A percentile compares a stretch with the other conserved stretches of the same genome.
phyloP scores from a whole-genome alignment of 92 coral and sea anemone species.

The Bergia puertoricense region DNA sequence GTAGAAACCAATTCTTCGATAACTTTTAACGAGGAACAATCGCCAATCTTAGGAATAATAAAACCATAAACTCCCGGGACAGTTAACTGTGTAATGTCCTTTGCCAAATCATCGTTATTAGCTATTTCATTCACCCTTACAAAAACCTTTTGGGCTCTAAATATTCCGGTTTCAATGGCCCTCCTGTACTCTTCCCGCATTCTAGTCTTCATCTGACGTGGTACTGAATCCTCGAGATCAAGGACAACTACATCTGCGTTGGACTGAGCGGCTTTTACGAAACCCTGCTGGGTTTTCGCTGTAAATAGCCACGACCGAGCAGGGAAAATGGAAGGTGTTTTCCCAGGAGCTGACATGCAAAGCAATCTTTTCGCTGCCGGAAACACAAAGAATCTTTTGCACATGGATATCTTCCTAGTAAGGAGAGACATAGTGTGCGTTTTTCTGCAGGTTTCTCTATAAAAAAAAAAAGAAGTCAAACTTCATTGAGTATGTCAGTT shows the following conservation, averaged over 20 bases:
- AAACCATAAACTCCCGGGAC: constrained; percentile 30
- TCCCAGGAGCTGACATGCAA: neutral
- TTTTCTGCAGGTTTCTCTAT: neutral
- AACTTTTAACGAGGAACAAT: neutral
- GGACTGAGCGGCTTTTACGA: constrained; percentile 40
- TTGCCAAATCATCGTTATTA: constrained; percentile 12
- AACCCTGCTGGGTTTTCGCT: constrained; percentile 26
- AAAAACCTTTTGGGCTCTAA: constrained; percentile 21
- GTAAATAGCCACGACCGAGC: constrained; percentile 49
- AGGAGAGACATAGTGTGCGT: neutral
- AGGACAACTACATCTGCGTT: constrained; percentile 46
- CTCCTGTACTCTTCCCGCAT: constrained; percentile 17
- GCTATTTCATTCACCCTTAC: constrained; percentile 37
- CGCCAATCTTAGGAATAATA: constrained; percentile 21
- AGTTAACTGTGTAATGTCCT: constrained; percentile 17
- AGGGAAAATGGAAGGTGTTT: neutral
- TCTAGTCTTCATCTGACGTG: constrained; percentile 17
- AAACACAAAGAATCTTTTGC: neutral
- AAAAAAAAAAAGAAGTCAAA: too few relatives aligned
- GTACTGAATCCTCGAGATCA: constrained; percentile 45
- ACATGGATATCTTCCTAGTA: neutral
- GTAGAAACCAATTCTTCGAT: constrained; percentile 25
- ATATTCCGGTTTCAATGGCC: constrained; percentile 17
- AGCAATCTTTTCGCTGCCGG: neutral
- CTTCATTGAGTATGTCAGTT: too few relatives aligned